These are phyloP conservation scores for Danaus chrysippus DNA, from an alignment of 2,888 invertebrate genomes.

Conservation along the genomic window DNA sequence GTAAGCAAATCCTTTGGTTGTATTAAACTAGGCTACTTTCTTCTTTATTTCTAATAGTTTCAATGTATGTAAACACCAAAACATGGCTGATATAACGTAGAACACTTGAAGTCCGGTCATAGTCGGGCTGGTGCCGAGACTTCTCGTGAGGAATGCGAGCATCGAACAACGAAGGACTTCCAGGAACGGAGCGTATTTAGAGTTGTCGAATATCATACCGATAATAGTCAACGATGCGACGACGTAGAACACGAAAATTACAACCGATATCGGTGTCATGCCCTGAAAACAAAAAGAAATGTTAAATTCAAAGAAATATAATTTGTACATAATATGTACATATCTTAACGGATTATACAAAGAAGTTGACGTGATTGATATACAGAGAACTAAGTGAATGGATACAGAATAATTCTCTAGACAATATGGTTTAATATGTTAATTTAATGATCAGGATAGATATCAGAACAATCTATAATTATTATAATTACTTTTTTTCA, in stretches of 20 bases:
- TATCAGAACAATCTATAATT: too few species aligned
- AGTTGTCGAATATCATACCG: slow-evolving; percentile 85
- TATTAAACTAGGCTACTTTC: slow-evolving; percentile 25
- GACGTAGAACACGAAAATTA: slow-evolving; percentile 81
- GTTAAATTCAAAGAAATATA: not conserved
- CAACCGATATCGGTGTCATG: slow-evolving; percentile 78
- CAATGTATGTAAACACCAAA: slow-evolving; percentile 81
- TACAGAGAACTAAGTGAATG: too few species aligned
- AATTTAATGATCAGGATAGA: too few species aligned
- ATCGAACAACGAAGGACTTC: slow-evolving; percentile 84
- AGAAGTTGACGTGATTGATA: too few species aligned
- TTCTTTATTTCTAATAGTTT: slow-evolving; percentile 78
- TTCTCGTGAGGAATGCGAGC: slow-evolving; percentile 72
- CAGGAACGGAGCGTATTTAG: slow-evolving; percentile 78
- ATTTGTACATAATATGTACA: too few species aligned
- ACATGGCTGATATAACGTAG: slow-evolving; percentile 79
- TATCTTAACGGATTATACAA: too few species aligned
- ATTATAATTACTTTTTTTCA: too few species aligned
- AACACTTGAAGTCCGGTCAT: slow-evolving; percentile 75
- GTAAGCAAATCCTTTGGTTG: slow-evolving; percentile 8
- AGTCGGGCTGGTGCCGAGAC: slow-evolving; percentile 55
- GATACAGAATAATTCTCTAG: too few species aligned
- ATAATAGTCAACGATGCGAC: slow-evolving; percentile 83
- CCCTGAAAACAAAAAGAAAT: slow-evolving; percentile 63
- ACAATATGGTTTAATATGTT: too few species aligned